phyloP scores from a whole-genome alignment of 1,140 invertebrate species.

The Aphis craccivora region DNA sequence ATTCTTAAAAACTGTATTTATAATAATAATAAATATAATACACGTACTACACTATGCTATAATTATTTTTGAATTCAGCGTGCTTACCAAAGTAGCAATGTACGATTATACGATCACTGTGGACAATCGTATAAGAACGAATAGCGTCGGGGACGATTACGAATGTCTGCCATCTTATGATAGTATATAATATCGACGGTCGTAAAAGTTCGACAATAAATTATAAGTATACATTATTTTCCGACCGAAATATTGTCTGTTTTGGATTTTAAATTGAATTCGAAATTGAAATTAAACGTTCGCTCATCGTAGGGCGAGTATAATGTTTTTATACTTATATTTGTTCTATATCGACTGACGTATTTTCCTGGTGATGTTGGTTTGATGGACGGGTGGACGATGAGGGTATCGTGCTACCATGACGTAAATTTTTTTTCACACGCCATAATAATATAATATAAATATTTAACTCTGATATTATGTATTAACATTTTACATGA shows the following conservation, averaged over 20 bases:
- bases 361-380: neutral
- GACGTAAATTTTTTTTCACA: neutral
- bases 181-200: neutral
- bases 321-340: neutral
- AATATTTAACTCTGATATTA: neutral
- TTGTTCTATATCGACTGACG: neutral
- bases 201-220: neutral
- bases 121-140: neutral
- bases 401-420: neutral
- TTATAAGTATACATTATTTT: neutral
- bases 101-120: neutral
- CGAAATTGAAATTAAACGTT: neutral
- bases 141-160: neutral
- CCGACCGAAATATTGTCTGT: neutral
- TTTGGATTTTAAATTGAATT: neutral
- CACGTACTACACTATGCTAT: neutral
- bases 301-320: neutral
- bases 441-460: neutral
- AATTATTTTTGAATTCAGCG: neutral
- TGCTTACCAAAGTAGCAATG: neutral
- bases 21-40: neutral
- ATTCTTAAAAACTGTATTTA: neutral
- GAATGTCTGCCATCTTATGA: neutral
- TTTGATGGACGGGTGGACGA: too few relatives aligned
- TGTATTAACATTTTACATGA: slow-evolving; percentile 16